Evolutionary conservation across 1,140 invertebrate genomes (phyloP).

Genomic region (Drosophila mauritiana): DNA sequence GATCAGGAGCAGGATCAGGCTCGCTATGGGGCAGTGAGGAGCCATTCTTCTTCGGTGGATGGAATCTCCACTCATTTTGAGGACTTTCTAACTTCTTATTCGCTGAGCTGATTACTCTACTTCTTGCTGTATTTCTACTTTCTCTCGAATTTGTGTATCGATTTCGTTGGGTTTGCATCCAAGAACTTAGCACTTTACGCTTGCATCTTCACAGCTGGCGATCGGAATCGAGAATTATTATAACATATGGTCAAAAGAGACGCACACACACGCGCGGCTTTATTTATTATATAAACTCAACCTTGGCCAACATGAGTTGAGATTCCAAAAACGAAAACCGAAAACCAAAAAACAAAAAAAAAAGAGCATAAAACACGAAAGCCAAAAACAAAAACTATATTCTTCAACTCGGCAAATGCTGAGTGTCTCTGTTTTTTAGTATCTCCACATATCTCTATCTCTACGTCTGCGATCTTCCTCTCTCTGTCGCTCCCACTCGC

Average conservation of each 20-base stretch:
- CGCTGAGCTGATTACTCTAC: not conserved
- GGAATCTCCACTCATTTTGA: not conserved
- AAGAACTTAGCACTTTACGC: slow-evolving; percentile 44
- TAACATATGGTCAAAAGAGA: slow-evolving; percentile 58
- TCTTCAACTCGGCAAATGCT: slow-evolving; percentile 62
- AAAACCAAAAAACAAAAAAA: slow-evolving; percentile 2
- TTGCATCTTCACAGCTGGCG: slow-evolving; percentile 64
- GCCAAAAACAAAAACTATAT: slow-evolving; percentile 28
- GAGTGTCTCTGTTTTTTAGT: not conserved
- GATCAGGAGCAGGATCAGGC: slow-evolving; percentile 21
- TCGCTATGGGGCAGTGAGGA: slow-evolving; percentile 3
- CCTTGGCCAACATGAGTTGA: slow-evolving; percentile 74
- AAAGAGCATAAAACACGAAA: slow-evolving; percentile 4
- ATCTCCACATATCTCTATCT: not conserved
- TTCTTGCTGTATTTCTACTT: slow-evolving; percentile 24
- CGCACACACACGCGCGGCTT: slow-evolving; percentile 31
- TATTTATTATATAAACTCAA: slow-evolving; percentile 63
- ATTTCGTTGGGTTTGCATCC: slow-evolving; percentile 35
- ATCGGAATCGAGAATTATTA: slow-evolving; percentile 46
- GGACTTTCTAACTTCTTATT: slow-evolving; percentile 1
- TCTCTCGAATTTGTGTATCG: slow-evolving; percentile 12
- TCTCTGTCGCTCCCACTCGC: not conserved
- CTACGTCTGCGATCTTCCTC: slow-evolving; percentile 4
- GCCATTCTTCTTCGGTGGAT: not conserved
- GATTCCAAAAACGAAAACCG: slow-evolving; percentile 38